Percentiles rank a stretch among this genome's conserved stretches.
phyloP scores from a whole-genome alignment of 2,888 invertebrate species.

The Drosophila melanocephala region DNA sequence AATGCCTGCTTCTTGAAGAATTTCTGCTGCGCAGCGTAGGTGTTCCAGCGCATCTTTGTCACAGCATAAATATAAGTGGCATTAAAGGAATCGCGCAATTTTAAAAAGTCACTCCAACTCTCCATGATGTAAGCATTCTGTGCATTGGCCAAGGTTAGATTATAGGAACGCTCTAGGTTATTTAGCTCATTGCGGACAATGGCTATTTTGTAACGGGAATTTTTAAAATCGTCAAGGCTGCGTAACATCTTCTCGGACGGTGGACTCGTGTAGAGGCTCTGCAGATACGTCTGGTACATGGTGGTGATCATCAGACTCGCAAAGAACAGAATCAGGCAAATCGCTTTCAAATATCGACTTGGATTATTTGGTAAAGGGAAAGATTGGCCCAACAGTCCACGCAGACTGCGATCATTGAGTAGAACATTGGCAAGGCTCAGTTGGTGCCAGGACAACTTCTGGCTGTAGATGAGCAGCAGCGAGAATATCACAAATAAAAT shows the following conservation, averaged over 20 bases:
- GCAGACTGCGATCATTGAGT: slow-evolving; percentile 64
- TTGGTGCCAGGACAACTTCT: slow-evolving; percentile 31
- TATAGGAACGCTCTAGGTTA: neutral
- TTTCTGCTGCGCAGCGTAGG: slow-evolving; percentile 58
- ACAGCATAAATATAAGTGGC: slow-evolving; percentile 49
- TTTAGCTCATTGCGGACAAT: neutral
- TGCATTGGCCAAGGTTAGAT: neutral
- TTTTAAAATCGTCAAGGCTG: slow-evolving; percentile 29
- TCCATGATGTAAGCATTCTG: slow-evolving; percentile 3
- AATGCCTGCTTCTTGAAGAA: slow-evolving; percentile 45
- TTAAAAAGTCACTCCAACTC: slow-evolving; percentile 17
- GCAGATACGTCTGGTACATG: slow-evolving; percentile 66
- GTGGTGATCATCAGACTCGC: slow-evolving; percentile 66
- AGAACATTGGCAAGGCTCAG: slow-evolving; percentile 48
- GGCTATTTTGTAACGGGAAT: slow-evolving; percentile 20
- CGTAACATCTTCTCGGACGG: slow-evolving; percentile 23
- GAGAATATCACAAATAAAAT: slow-evolving; percentile 49
- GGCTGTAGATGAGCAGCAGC: slow-evolving; percentile 52
- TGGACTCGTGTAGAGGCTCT: slow-evolving; percentile 55
- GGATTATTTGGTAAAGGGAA: slow-evolving; percentile 51
- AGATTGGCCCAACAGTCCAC: slow-evolving; percentile 67
- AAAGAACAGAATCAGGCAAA: slow-evolving; percentile 54
- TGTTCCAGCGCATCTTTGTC: slow-evolving; percentile 41
- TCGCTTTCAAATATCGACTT: slow-evolving; percentile 33
- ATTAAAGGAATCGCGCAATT: slow-evolving; percentile 47